phyloP scores from a whole-genome alignment of 2,888 invertebrate genomes.

The Scotopteryx bipunctaria region DNA sequence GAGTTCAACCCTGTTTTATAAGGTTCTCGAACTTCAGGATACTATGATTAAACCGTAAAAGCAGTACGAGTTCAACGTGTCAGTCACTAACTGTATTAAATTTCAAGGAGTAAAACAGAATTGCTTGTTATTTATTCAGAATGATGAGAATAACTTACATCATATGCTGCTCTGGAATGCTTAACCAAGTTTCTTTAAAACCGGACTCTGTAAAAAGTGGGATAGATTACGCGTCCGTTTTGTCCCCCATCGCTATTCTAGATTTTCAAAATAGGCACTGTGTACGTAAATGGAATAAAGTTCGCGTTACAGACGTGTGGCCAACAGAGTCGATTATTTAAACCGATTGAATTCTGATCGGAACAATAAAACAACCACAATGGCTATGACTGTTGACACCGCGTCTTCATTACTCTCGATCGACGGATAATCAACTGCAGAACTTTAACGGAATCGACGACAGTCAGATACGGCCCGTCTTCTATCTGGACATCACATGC shows the following conservation, averaged over 20 bases:
- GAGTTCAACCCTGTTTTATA: conserved; percentile 16
- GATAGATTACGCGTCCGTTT: conserved; percentile 58
- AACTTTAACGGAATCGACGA: conserved; percentile 40
- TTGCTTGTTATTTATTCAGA: conserved; percentile 20
- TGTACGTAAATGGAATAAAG: conserved; percentile 49
- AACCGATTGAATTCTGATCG: conserved; percentile 33
- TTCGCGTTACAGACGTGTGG: conserved; percentile 41
- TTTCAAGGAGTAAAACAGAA: conserved; percentile 7
- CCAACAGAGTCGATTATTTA: conserved; percentile 29
- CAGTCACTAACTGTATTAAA: conserved; percentile 5
- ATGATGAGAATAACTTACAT: conserved; percentile 16
- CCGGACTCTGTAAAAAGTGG: conserved; percentile 56
- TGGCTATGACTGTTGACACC: conserved; percentile 33
- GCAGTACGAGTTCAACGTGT: conserved; percentile 6
- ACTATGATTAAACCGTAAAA: conserved; percentile 22
- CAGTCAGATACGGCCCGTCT: conserved; percentile 50
- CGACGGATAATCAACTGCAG: conserved; percentile 35
- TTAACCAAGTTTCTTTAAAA: conserved; percentile 65
- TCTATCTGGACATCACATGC: conserved; percentile 65
- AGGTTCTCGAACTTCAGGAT: conserved; percentile 14
- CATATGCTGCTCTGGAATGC: conserved; percentile 47
- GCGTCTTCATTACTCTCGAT: conserved; percentile 35
- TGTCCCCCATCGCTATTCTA: conserved; percentile 50
- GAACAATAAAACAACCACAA: conserved; percentile 36
- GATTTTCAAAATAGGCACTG: conserved; percentile 41